Evolutionary conservation across 2,113 vertebrate genomes (phyloP).

Genomic region (Dolichotis patagonum): DNA sequence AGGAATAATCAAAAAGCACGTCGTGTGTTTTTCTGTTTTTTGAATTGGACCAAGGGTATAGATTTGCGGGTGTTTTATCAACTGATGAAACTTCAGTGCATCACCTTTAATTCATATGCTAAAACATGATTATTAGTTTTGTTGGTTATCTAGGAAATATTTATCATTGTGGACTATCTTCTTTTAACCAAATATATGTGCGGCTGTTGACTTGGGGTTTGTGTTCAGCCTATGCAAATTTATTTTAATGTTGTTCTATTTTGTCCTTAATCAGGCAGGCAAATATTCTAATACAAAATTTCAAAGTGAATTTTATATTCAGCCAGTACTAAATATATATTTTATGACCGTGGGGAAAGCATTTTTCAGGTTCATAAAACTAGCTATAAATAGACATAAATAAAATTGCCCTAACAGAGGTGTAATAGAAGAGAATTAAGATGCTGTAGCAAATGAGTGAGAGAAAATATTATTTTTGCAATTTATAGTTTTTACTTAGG

Average conservation of each 20-base stretch:
- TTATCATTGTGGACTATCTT: neutral
- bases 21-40: neutral
- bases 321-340: constrained; percentile 52
- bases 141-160: neutral
- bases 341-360: constrained; percentile 55
- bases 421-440: constrained; percentile 57
- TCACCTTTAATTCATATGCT: neutral
- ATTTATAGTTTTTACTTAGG: constrained; percentile 12
- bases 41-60: neutral
- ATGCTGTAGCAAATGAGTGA: constrained; percentile 36
- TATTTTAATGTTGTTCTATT: constrained; percentile 60
- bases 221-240: constrained; percentile 51
- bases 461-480: constrained; percentile 47
- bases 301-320: constrained; percentile 65
- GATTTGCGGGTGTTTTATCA: neutral
- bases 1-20: constrained; percentile 25
- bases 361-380: constrained; percentile 59
- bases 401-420: constrained; percentile 27
- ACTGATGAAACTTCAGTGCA: neutral
- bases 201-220: neutral
- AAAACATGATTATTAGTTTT: neutral
- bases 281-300: constrained; percentile 67
- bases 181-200: neutral
- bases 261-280: constrained; percentile 44
- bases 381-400: constrained; percentile 44